phyloP scores from a whole-genome alignment of 1,140 invertebrate genomes.

The Drosophila chauvacae region DNA sequence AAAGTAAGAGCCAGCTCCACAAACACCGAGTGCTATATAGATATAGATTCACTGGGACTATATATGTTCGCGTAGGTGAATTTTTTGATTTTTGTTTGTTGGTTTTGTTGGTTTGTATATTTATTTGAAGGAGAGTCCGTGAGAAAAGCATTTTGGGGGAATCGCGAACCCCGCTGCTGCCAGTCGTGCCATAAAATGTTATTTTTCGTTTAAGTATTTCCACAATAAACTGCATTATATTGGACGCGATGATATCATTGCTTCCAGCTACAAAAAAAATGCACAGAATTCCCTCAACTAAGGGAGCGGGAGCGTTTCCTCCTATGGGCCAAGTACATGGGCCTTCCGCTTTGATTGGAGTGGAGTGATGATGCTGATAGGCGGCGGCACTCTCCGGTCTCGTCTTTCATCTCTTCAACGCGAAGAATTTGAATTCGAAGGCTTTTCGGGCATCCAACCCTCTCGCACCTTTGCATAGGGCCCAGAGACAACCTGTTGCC shows the following conservation, averaged over 20 bases:
- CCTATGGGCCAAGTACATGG: not conserved
- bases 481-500: slow-evolving; percentile 12
- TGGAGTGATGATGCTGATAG: not conserved
- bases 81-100: not conserved
- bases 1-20: slow-evolving; percentile 28
- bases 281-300: not conserved
- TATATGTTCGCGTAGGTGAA: not conserved
- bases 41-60: slow-evolving; percentile 14
- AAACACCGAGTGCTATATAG: slow-evolving; percentile 22
- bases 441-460: not conserved
- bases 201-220: slow-evolving; percentile 30
- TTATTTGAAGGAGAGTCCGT: slow-evolving; percentile 11
- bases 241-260: slow-evolving; percentile 39
- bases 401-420: not conserved
- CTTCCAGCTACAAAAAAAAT: slow-evolving; percentile 6
- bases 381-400: slow-evolving; percentile 3
- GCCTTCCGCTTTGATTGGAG: not conserved
- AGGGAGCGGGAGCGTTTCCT: not conserved
- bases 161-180: not conserved
- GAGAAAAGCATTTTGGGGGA: slow-evolving; percentile 18
- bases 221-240: slow-evolving; percentile 33
- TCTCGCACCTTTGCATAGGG: not conserved
- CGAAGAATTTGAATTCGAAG: not conserved
- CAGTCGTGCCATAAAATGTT: slow-evolving; percentile 20
- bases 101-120: not conserved